Conservation (phyloP, 2,888 invertebrate genomes). For the Choreutis nemorana region DNA sequence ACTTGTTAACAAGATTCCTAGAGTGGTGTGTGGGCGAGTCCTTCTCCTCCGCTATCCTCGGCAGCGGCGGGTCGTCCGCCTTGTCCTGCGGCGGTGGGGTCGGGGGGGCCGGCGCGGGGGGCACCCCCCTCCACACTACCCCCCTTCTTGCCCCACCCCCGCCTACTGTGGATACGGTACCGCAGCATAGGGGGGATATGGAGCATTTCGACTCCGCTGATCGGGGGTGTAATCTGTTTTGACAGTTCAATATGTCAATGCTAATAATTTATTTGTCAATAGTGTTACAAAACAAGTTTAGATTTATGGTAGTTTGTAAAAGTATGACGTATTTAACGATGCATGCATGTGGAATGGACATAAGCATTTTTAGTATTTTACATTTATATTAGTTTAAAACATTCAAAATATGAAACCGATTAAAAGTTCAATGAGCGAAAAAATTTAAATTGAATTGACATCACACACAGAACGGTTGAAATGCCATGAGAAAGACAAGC, state of each 20-base stretch:
- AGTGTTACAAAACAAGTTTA: not conserved
- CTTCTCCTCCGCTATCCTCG: conserved; percentile 88
- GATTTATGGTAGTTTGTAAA: not conserved
- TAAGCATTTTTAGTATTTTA: too few relatives aligned
- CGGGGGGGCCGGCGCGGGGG: conserved; percentile 31
- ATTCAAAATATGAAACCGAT: too few relatives aligned
- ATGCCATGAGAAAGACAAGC: too few relatives aligned
- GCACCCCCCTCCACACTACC: conserved; percentile 26
- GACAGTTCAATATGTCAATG: too few relatives aligned
- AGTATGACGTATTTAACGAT: too few relatives aligned
- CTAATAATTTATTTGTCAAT: not conserved
- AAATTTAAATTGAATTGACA: too few relatives aligned
- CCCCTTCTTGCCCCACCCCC: conserved; percentile 26
- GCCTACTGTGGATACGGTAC: conserved; percentile 29
- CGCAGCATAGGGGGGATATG: conserved; percentile 83
- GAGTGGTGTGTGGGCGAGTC: conserved; percentile 76
- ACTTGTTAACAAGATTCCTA: conserved; percentile 35
- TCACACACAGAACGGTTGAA: too few relatives aligned
- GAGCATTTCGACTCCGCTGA: conserved; percentile 86
- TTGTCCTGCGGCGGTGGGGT: conserved; percentile 43
- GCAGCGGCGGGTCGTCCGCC: conserved; percentile 64
- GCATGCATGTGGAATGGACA: too few relatives aligned
- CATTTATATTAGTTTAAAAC: too few relatives aligned
- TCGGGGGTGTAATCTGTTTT: conserved; percentile 89
- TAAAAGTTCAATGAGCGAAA: too few relatives aligned